Evolutionary conservation across 1,140 invertebrate species (phyloP).

Genomic region (Pseudomyrmex pallidus): DNA sequence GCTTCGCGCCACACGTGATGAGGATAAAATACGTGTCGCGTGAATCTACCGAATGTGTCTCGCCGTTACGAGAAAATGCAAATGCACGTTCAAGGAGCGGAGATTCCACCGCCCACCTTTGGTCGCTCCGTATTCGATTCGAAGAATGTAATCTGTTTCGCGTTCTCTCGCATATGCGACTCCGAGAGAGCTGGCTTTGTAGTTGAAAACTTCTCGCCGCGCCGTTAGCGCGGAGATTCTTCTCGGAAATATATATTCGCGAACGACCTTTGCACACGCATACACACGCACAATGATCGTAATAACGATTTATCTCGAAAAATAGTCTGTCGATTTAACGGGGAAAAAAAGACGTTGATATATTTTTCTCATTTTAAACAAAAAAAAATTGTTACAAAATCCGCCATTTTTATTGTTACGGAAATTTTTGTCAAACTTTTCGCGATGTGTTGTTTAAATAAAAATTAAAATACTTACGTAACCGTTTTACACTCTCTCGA

Average conservation of each 20-base stretch:
- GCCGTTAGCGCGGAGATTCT: conserved; percentile 35
- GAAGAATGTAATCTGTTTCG: conserved; percentile 61
- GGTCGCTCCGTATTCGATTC: conserved; percentile 57
- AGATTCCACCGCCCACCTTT: conserved; percentile 59
- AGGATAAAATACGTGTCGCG: conserved; percentile 47
- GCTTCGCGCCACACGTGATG: conserved; percentile 33
- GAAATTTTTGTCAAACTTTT: background rate
- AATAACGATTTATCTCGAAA: conserved; percentile 29
- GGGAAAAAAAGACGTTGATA: background rate
- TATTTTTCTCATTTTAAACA: background rate
- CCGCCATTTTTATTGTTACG: background rate
- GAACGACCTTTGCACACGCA: conserved; percentile 37
- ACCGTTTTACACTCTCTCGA: background rate
- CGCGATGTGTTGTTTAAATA: background rate
- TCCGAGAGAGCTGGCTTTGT: conserved; percentile 42
- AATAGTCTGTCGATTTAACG: background rate
- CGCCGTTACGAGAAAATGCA: conserved; percentile 52
- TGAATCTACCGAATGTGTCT: conserved; percentile 36
- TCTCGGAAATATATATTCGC: conserved; percentile 39
- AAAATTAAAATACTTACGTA: background rate
- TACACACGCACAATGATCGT: conserved; percentile 4
- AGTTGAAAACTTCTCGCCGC: conserved; percentile 50
- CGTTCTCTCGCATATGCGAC: conserved; percentile 54
- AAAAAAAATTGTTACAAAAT: background rate
- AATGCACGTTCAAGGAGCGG: conserved; percentile 52